Evolutionary conservation across 2,113 vertebrate species (phyloP), one percentile per base, ranked within the genome.

Genomic region (Rana temporaria): DNA sequence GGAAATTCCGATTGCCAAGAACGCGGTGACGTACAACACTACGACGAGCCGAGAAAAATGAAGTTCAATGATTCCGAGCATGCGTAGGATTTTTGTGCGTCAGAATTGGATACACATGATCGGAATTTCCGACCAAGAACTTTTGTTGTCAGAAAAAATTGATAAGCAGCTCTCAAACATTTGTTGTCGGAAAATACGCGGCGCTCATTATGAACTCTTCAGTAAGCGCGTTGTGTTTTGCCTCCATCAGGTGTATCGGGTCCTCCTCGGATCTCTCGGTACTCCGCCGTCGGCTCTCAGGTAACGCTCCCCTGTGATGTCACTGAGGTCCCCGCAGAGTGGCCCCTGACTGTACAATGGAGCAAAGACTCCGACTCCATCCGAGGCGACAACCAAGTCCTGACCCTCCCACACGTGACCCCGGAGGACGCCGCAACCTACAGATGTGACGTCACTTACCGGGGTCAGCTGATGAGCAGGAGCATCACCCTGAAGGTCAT

Each of bases 381-480:
- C 18, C 1, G 22, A 52, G 32, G 6, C 2, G 59, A 76, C 4
- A 19, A 57, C 8, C 71, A 83, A 24, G 17, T 6, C 2, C 20
- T 76, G 16, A 16, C 57, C 16, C 24, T 83, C 34, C 18, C 19
- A 8, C 20, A 55, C 2, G 81, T 83, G 19, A 76, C 63, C 20
- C 22, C 32, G 26, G 71, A 66, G 15, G 71, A 83, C 53, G 72
- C 63, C 20, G 81, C 63, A 57, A 68, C 20, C 16, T 83, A 83
- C 34, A 66, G 19, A 68, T 83, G 81, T 68, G 53, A 75, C 15
- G 34, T 59, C n/a, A 83, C 53, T 32, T 83, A 83, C 18, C 60
- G 48, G n/a, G 7, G 22, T 17, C 53, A 76, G 22, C 5, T 7
- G 18, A 56, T 83, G 72, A 76, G 4, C 32, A 67, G 55, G 60